Evolutionary conservation across 1,140 invertebrate genomes (phyloP).

Genomic region (Micrasema minimum): DNA sequence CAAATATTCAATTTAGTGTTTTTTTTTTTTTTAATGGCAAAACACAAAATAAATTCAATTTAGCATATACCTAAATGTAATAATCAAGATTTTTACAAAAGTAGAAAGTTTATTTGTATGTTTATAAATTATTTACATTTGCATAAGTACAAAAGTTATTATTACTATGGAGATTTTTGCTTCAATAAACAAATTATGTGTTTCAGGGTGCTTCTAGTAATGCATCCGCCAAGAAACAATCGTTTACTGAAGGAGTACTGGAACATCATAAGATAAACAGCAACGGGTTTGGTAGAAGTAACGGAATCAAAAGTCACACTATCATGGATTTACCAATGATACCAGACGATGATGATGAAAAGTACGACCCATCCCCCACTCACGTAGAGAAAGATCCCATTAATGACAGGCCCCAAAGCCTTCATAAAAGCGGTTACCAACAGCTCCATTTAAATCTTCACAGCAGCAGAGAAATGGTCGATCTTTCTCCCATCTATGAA

Average conservation of each 20-base stretch:
- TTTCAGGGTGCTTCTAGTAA: slow-evolving; percentile 59
- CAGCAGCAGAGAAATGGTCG: slow-evolving; percentile 64
- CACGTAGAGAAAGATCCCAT: slow-evolving; percentile 48
- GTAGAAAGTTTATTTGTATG: no score
- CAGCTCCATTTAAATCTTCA: slow-evolving; percentile 59
- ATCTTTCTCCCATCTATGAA: slow-evolving; percentile 66
- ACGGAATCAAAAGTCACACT: slow-evolving; percentile 65
- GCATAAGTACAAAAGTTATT: no score
- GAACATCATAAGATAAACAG: slow-evolving; percentile 62
- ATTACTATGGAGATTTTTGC: no score
- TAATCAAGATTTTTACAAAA: no score
- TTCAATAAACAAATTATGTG: no score
- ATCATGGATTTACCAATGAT: slow-evolving; percentile 66
- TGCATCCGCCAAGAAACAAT: slow-evolving; percentile 62
- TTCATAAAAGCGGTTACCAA: slow-evolving; percentile 63
- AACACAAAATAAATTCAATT: no score
- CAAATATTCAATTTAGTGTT: no score
- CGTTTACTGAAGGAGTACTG: slow-evolving; percentile 60
- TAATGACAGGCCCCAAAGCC: slow-evolving; percentile 54
- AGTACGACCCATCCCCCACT: slow-evolving; percentile 56
- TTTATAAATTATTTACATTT: no score
- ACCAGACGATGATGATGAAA: slow-evolving; percentile 64
- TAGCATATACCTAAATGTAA: no score
- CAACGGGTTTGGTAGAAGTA: slow-evolving; percentile 63
- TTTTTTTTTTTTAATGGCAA: no score